Percentiles rank a stretch among this genome's conserved stretches.
These are phyloP conservation scores for Drosophila eugracilis DNA, from an alignment of 1,140 invertebrate genomes.

Conservation along the genomic window DNA sequence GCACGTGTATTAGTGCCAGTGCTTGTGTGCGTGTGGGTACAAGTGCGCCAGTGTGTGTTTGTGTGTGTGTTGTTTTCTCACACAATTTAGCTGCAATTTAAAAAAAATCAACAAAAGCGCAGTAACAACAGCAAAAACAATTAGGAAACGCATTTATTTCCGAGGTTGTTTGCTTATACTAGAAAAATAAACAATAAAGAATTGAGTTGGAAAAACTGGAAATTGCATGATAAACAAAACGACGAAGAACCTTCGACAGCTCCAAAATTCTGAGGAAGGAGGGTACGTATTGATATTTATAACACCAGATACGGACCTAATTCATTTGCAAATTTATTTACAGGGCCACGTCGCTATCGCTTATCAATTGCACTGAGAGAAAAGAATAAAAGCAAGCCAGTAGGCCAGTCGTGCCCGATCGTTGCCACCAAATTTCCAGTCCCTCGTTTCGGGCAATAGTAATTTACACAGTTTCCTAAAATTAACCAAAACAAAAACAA, in stretches of 20 bases:
- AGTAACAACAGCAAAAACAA: slow-evolving; percentile 37
- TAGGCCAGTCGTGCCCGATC: neutral
- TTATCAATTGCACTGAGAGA: slow-evolving; percentile 26
- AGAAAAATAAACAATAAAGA: slow-evolving; percentile 8
- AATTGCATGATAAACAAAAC: slow-evolving; percentile 18
- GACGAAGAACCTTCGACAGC: slow-evolving; percentile 2
- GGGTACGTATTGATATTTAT: slow-evolving; percentile 12
- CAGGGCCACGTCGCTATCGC: slow-evolving; percentile 48
- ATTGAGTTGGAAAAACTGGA: neutral
- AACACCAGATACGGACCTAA: slow-evolving; percentile 6
- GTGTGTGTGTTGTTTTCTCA: slow-evolving; percentile 59
- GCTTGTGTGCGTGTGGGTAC: slow-evolving; percentile 2
- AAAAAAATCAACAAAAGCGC: slow-evolving; percentile 49
- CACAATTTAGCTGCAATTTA: slow-evolving; percentile 56
- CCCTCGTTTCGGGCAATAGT: slow-evolving; percentile 6
- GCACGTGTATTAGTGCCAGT: slow-evolving; percentile 21
- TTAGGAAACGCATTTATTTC: slow-evolving; percentile 39
- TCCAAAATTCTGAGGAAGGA: slow-evolving; percentile 27
- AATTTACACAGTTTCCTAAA: slow-evolving; percentile 20
- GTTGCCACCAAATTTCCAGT: slow-evolving; percentile 9
- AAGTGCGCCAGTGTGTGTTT: slow-evolving; percentile 33
- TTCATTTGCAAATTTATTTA: slow-evolving; percentile 36
- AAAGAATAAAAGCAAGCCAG: no score
- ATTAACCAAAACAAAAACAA: slow-evolving; percentile 32
- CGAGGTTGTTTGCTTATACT: slow-evolving; percentile 34